Conservation (phyloP, 2,888 invertebrate genomes). For the Ditula angustiorana region DNA sequence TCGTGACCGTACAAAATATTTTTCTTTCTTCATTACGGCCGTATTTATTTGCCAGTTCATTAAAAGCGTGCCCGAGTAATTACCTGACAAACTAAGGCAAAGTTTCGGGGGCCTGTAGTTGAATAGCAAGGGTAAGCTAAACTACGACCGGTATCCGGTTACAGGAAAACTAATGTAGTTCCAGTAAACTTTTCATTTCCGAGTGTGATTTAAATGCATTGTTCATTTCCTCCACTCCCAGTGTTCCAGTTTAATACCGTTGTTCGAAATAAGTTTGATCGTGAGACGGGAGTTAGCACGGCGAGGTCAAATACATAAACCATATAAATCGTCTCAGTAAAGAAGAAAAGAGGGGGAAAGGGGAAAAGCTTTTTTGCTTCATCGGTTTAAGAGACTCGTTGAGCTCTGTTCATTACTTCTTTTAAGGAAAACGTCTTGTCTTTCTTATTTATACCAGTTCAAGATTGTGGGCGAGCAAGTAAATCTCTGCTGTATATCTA, state of each 20-base stretch:
- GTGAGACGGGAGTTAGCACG: constrained; percentile 37
- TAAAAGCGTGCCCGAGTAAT: constrained; percentile 13
- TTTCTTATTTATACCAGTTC: constrained; percentile 22
- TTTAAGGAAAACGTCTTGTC: constrained; percentile 36
- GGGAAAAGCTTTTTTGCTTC: constrained; percentile 47
- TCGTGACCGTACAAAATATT: not conserved
- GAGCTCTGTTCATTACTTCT: constrained; percentile 35
- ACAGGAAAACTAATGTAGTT: constrained; percentile 25
- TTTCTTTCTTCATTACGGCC: not conserved
- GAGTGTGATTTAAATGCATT: constrained; percentile 28
- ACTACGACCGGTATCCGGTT: constrained; percentile 11
- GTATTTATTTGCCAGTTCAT: constrained; percentile 1
- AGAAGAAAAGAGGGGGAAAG: constrained; percentile 39
- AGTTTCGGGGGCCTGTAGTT: constrained; percentile 8
- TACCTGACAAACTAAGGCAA: constrained; percentile 20
- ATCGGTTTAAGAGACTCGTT: constrained; percentile 39
- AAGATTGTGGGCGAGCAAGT: not conserved
- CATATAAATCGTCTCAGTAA: constrained; percentile 46
- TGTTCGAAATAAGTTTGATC: constrained; percentile 42
- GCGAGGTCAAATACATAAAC: constrained; percentile 49
- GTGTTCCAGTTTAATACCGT: constrained; percentile 39
- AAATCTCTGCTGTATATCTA: not conserved
- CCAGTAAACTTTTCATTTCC: constrained; percentile 29
- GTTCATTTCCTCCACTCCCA: constrained; percentile 16
- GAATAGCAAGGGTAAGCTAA: constrained; percentile 11